Evolutionary conservation across 2,888 invertebrate genomes (phyloP).

Genomic region (Sisyra nigra): DNA sequence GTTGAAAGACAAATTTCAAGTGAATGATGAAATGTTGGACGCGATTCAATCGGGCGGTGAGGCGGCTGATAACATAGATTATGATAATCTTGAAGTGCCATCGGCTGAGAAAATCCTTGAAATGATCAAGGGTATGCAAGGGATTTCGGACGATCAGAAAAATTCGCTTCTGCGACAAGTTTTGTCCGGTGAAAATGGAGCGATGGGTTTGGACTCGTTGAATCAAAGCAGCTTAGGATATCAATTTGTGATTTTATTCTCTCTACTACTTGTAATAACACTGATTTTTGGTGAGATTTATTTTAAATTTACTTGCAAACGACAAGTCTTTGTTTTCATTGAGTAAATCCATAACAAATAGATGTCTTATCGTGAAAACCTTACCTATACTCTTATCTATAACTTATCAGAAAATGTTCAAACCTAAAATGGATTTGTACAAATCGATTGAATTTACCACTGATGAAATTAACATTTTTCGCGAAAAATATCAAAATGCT

Average conservation of each 20-base stretch:
- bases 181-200: conserved; percentile 14
- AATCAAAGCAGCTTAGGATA: conserved; percentile 12
- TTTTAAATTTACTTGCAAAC: neutral
- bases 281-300: conserved; percentile 16
- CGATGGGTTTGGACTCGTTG: conserved; percentile 10
- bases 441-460: no score
- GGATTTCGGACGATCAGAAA: conserved; percentile 42
- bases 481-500: no score
- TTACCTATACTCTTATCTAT: no score
- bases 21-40: neutral
- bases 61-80: conserved; percentile 11
- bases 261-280: conserved; percentile 13
- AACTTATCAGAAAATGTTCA: no score
- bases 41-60: neutral
- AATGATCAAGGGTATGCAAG: conserved; percentile 35
- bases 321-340: neutral
- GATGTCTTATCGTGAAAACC: neutral
- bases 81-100: conserved; percentile 29
- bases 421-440: no score
- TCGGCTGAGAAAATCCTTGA: conserved; percentile 38
- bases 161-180: conserved; percentile 37
- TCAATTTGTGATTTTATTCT: conserved; percentile 12
- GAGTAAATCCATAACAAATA: neutral
- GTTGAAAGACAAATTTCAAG: neutral
- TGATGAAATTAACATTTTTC: no score